Evolutionary conservation across 2,888 invertebrate species (phyloP), one percentile per base, ranked within the genome.

Genomic region (Hanleya hanleyi): DNA sequence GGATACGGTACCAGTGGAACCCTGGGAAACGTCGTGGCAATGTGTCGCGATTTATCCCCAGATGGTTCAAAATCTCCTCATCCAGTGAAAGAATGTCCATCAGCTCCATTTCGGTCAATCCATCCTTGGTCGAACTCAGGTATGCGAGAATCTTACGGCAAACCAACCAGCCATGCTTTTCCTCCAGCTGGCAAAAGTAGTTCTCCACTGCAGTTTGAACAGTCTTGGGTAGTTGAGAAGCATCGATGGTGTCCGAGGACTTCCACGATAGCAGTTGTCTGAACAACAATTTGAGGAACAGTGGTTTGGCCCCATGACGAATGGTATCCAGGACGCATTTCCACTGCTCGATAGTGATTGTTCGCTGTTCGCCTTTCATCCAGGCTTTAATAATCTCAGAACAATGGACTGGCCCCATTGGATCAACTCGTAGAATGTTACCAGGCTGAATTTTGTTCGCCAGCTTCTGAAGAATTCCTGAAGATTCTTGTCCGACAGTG

Each of bases 1-100:
- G 75, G 29, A 88, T 66, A 1, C 79, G 67, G 4, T 83, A 73
- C 83, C 86, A 86, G 35, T 82, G 69, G 18, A 76, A 76, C 5
- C 83, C 75, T n/a, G 88, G 88, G 41, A 89, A 80, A 41, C 88
- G 77, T 5, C 87, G 71, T 7, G 85, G 76, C 9, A 85, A 82
- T 9, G 87, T 86, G 69, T 84, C 79, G 74, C 83, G 81, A 22
- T 65, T 70, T 15, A 78, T 72, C 72, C 79, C 86, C 3, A 87
- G 74, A 37, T 79, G 72, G 67, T 83, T 84, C 36, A 88, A 75
- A 6, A 87, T 75, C 6, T 78, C 71, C 37, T 88, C 86, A 73
- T 88, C 88, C 26, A 86, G 73, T 1, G 85, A 85, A 26, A 88
- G 67, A 7, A 87, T 76, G 75, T 88, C 88, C 35, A 84, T 83